Conservation (phyloP, 2,113 vertebrate genomes). For the Nicator chloris region DNA sequence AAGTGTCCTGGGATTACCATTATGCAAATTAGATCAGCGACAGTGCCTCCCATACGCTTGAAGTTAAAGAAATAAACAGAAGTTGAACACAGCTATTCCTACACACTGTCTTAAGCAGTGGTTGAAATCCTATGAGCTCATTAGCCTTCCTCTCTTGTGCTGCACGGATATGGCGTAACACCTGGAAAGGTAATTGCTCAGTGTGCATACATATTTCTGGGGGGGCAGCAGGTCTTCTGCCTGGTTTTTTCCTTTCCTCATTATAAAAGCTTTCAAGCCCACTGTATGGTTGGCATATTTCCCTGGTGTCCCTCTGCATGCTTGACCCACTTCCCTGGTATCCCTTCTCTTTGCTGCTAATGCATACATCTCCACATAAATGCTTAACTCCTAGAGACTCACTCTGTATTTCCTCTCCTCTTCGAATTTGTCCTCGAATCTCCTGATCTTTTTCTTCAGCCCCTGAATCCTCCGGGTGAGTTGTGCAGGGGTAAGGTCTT, state of each 20-base stretch:
- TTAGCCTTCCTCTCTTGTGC: neutral
- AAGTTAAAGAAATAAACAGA: neutral
- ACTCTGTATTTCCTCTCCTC: constrained; percentile 96
- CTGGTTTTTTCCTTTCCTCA: too few species aligned
- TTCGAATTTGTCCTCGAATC: constrained; percentile 93
- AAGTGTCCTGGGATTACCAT: neutral
- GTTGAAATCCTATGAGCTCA: neutral
- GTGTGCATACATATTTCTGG: neutral
- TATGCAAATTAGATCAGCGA: neutral
- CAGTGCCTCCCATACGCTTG: neutral
- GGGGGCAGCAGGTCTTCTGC: neutral
- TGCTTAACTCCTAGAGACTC: neutral
- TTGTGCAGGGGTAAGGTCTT: constrained; percentile 88
- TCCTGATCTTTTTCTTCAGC: constrained; percentile 94
- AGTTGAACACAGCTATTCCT: neutral
- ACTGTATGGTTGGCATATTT: neutral
- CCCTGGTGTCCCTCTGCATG: too few species aligned
- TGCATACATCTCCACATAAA: neutral
- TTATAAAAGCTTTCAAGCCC: neutral
- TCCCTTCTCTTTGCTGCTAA: neutral
- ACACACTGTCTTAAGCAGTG: neutral
- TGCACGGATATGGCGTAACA: neutral
- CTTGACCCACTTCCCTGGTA: neutral
- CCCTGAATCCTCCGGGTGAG: constrained; percentile 92
- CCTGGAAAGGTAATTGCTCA: neutral